Evolutionary conservation across 2,113 vertebrate genomes (phyloP), one percentile per base, ranked within the genome.

Genomic region (Seriola dumerili): DNA sequence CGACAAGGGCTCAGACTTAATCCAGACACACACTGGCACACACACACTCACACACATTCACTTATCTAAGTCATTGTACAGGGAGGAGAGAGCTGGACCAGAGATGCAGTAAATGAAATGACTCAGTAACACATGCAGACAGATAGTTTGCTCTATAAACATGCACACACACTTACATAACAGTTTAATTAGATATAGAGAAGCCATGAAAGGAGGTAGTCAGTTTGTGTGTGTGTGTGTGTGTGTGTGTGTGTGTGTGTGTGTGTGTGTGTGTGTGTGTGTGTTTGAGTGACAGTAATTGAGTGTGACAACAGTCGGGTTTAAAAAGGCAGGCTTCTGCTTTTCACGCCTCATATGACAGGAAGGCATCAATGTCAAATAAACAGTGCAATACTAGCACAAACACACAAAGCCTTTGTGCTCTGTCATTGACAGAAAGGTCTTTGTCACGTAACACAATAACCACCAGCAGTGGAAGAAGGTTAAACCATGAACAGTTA

Each of bases 1-100:
- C 55, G 1, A 81, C 72, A 44, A 74, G 25, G 61, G 76, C 48
- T 73, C 91, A 86, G 64, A 78, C 61, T 70, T 83, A 80, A 90
- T 80, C 77, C 79, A 79, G 4, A 71, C 81, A 48, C 48, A 73
- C 50, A 59, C 55, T 34, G 55, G 52, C 75, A 66, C 38, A 67
- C 61, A 50, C 52, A 70, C 78, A 55, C 42, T 42, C 11, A 59
- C 29, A 46, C 50, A 64, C 66, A 1, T 14, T 1, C 54, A 68
- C 52, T 40, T 32, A 81, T 73, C 61, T 54, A 75, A 61, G 69
- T 40, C 50, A 70, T 69, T 13, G 34, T 78, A 42, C 65, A 25
- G 66, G 9, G 12, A 78, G 54, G 57, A 83, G 77, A 78, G 65
- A 48, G 42, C 65, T 52, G 55, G 69, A 79, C 63, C 48, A 72